Base-by-base conservation (phyloP, 2,888 invertebrate species). In the Polydrusus tereticollis region DNA sequence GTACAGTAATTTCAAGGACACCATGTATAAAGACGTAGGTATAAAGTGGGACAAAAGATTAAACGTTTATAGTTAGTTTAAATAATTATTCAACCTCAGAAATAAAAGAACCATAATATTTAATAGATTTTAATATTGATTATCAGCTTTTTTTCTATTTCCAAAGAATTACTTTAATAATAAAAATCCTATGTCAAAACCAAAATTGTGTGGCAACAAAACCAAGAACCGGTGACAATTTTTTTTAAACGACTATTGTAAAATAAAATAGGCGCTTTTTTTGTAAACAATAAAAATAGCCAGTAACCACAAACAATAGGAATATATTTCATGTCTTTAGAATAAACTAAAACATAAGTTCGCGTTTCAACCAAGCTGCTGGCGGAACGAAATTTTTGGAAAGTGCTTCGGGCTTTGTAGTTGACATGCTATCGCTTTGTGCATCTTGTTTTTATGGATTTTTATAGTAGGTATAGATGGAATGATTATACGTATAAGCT, bases 331-430 rank as follows among this genome's bases (percentile, higher is more conserved):
- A 70, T 72, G 74, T 58, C 60, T 74, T 69, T 69, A 69, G 63
- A 70, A 69, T 72, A 73, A 75, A 55, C 58, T 64, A 69, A 76
- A 70, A 65, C 71, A 67, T 67, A 69, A 71, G 69, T 75, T 76
- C 73, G 70, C 75, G 69, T 74, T 75, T 68, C 50, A 55, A 38
- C 50, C 47, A 64, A n/a, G n/a, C n/a, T 38, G 75, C 73, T 77
- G 71, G 77, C 77, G 77, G 77, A 77, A 77, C 76, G 75, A 74
- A 75, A 77, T 77, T 77, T 77, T 77, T 76, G 72, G 77, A 77
- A 77, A 77, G 77, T 75, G 75, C 66, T 69, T 70, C 69, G 36
- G 33, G 62, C 62, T 26, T 47, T 43, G 26, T 59, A 47, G 58
- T 29, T 68, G 67, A 68, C 67, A 68, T 68, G 67, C 59, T 68